Base-by-base conservation (phyloP, 2,888 invertebrate species). In the Vandiemenella viatica region DNA sequence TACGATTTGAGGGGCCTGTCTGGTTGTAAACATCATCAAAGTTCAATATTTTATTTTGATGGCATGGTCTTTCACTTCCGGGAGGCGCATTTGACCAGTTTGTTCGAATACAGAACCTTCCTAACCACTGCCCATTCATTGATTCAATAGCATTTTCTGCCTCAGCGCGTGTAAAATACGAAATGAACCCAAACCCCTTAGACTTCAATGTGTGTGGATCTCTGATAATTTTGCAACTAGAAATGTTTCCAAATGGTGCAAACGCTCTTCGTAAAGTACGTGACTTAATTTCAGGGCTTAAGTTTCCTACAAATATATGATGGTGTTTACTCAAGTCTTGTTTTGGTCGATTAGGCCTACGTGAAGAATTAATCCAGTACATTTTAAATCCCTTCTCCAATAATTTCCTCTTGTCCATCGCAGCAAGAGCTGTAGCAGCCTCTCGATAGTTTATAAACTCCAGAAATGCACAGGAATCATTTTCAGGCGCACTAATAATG, bases 121-220 rank as follows among this genome's bases (percentile, higher is more conserved):
- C 98, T 55, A 98, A 75, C 96, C 96, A 98, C 68, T 97, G 96
- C 17, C 98, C 98, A 66, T 98, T 98, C 98, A 98, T 98, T 54
- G 91, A 85, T 62, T 85, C 81, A 61, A 98, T 98, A 56, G 98
- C 98, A 61, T 89, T 87, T 68, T 98, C 97, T 8, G 98, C 98
- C 69, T 98, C 98, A 57, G 93, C 89, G 71, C 96, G 95, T 71
- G 95, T 96, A 43, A 97, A 92, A 70, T 96, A 98, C 26, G 97
- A 97, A 37, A 98, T 97, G 70, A 99, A 99, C 50, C 97, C 98
- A 72, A 98, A 98, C 55, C 98, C 97, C 73, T 96, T 98, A 60
- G 96, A 95, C 73, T 97, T 97, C 69, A 93, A 80, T 58, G 97
- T 97, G 73, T 95, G 93, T 57, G 96, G 92, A 73, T 98, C 98